phyloP scores from a whole-genome alignment of 1,140 invertebrate species.

The Listronotus oregonensis region DNA sequence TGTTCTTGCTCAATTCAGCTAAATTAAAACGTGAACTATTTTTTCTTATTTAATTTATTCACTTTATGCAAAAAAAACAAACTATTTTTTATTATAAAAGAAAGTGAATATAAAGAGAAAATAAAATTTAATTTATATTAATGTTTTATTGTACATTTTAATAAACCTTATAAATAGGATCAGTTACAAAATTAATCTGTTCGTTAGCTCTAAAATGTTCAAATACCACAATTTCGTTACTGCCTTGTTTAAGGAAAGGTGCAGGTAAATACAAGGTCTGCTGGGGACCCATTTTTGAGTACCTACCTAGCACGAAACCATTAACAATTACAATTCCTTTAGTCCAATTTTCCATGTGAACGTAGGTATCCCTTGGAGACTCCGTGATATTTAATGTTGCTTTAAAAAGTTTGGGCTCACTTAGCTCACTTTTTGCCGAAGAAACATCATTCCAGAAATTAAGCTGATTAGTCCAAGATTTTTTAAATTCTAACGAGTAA shows the following conservation, averaged over 20 bases:
- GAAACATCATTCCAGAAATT: slow-evolving; percentile 39
- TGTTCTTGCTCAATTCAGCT: too few relatives aligned
- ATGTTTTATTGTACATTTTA: neutral
- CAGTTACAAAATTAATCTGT: slow-evolving; percentile 31
- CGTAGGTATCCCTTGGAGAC: slow-evolving; percentile 28
- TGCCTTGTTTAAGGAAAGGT: slow-evolving; percentile 58
- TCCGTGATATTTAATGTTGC: slow-evolving; percentile 16
- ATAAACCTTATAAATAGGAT: slow-evolving; percentile 17
- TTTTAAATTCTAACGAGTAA: slow-evolving; percentile 61
- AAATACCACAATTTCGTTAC: slow-evolving; percentile 57
- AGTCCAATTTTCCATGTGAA: slow-evolving; percentile 57
- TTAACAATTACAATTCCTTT: slow-evolving; percentile 68
- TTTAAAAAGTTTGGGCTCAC: slow-evolving; percentile 31
- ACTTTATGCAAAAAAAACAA: too few relatives aligned
- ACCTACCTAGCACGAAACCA: slow-evolving; percentile 67
- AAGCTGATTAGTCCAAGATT: slow-evolving; percentile 49
- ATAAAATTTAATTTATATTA: too few relatives aligned
- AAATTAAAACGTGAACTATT: too few relatives aligned
- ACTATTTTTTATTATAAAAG: too few relatives aligned
- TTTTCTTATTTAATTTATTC: too few relatives aligned
- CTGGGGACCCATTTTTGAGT: slow-evolving; percentile 62
- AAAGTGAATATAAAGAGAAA: too few relatives aligned
- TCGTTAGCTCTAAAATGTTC: slow-evolving; percentile 45
- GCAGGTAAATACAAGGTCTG: slow-evolving; percentile 64
- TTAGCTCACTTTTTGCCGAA: slow-evolving; percentile 14